These are phyloP conservation scores for Brotula barbata DNA, from an alignment of 2,797 vertebrate genomes.

Conservation along the genomic window DNA sequence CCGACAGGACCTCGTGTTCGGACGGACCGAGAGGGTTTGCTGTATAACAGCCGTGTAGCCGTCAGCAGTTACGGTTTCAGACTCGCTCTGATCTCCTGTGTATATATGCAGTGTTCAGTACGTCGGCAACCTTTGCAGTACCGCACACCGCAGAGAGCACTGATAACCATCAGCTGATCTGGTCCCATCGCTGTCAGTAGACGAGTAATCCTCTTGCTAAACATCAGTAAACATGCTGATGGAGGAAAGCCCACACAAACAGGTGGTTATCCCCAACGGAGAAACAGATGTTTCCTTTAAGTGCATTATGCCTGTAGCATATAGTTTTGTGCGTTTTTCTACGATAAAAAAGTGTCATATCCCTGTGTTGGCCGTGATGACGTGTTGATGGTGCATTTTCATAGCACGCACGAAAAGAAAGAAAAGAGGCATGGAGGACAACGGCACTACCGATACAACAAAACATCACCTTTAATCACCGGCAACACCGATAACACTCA, in stretches of 20 bases:
- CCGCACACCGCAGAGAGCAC: constrained; percentile 22
- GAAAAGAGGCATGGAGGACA: not conserved
- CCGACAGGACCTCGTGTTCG: constrained; percentile 46
- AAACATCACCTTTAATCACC: not conserved
- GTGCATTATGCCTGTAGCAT: too few species aligned
- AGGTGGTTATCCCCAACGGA: constrained; percentile 30
- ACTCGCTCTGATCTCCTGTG: constrained; percentile 41
- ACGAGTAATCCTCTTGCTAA: constrained; percentile 50
- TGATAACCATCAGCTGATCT: constrained; percentile 65
- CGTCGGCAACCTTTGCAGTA: constrained; percentile 35
- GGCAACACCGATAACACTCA: constrained; percentile 9
- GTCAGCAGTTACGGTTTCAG: constrained; percentile 37
- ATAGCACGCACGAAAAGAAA: too few species aligned
- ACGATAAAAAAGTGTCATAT: too few species aligned
- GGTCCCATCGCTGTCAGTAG: constrained; percentile 37
- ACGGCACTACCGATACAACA: constrained; percentile 5
- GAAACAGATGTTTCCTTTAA: constrained; percentile 40
- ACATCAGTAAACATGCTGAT: constrained; percentile 45
- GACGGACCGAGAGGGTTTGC: constrained; percentile 45
- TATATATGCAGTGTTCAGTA: constrained; percentile 36
- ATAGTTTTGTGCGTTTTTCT: too few species aligned
- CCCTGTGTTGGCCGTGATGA: too few species aligned
- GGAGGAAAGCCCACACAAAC: constrained; percentile 34
- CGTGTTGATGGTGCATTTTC: too few species aligned
- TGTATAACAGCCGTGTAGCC: constrained; percentile 26